A percentile compares a stretch with the other conserved stretches of the same genome.
phyloP scores from a whole-genome alignment of 2,113 vertebrate species.

The Chlamydotis undulata region DNA sequence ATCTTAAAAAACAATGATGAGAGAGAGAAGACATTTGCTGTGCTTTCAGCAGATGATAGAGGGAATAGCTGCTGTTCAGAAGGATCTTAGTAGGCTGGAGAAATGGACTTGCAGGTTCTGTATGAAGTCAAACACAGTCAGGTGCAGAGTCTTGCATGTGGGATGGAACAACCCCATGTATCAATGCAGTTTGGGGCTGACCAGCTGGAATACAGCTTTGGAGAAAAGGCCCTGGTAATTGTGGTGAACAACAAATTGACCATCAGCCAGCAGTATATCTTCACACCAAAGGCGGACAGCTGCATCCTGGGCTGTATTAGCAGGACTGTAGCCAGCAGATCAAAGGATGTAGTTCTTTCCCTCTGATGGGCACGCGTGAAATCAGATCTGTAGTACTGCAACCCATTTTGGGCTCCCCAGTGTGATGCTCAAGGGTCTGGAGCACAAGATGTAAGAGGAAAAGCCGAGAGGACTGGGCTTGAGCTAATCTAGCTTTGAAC shows the following conservation, averaged over 20 bases:
- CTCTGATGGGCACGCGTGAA: background rate
- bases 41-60: background rate
- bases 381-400: background rate
- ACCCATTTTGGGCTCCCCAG: background rate
- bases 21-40: background rate
- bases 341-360: background rate
- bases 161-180: background rate
- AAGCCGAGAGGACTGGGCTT: background rate
- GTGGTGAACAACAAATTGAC: background rate
- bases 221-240: background rate
- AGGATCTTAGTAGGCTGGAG: background rate
- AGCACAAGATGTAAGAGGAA: background rate
- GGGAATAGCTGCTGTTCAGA: background rate
- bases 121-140: background rate
- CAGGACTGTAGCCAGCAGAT: background rate
- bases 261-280: background rate
- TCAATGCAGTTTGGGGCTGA: background rate
- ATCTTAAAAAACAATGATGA: background rate
- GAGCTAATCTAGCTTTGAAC: background rate
- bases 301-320: background rate
- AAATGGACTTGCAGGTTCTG: background rate
- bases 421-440: background rate
- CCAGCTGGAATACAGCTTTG: background rate
- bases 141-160: background rate
- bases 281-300: rapidly evolving